Conservation (phyloP, 2,797 vertebrate genomes). For the Oreochromis grahami region DNA sequence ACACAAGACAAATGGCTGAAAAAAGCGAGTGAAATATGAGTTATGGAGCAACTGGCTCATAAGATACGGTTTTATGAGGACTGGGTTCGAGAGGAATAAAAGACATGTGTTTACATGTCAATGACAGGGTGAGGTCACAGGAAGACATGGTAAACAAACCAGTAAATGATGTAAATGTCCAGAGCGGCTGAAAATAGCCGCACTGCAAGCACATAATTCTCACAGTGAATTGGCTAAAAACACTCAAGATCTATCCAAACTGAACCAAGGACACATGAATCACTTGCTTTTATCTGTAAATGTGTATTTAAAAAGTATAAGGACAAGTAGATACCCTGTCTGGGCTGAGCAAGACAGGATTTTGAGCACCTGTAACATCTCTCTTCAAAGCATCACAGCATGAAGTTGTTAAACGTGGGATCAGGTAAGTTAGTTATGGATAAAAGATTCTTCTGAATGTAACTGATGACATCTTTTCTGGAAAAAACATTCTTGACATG, state of each 20-base stretch:
- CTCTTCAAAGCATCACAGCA: not conserved
- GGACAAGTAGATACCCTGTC: not conserved
- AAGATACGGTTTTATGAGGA: not conserved
- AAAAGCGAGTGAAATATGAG: not conserved
- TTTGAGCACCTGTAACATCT: not conserved
- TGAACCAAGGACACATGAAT: not conserved
- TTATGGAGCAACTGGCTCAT: not conserved
- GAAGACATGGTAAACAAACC: not conserved
- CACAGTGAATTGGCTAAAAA: not conserved
- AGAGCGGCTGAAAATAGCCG: not conserved
- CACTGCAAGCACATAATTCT: not conserved
- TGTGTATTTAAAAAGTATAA: not conserved
- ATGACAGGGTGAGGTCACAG: not conserved
- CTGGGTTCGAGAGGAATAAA: not conserved
- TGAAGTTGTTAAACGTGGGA: not conserved
- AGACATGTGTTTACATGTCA: not conserved
- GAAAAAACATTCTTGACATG: not conserved
- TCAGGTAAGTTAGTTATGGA: not conserved
- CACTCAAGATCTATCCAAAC: not conserved
- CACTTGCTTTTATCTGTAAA: not conserved
- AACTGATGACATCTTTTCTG: not conserved
- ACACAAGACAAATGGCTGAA: not conserved
- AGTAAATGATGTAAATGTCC: not conserved
- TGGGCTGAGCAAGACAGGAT: not conserved
- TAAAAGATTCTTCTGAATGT: not conserved